phyloP scores from a whole-genome alignment of 2,888 invertebrate species.

The Idaea straminata region DNA sequence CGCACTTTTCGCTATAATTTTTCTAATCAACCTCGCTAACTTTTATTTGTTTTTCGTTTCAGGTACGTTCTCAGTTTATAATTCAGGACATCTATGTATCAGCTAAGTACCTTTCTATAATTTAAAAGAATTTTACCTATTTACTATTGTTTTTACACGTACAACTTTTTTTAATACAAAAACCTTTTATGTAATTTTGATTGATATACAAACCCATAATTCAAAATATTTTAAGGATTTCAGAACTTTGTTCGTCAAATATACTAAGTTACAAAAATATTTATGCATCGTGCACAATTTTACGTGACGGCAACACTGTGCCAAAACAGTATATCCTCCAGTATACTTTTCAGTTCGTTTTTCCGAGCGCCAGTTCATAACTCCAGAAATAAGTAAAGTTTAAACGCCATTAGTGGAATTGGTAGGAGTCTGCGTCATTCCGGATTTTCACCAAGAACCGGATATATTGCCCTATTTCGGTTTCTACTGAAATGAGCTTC shows the following conservation, averaged over 20 bases:
- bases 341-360: conserved; percentile 28
- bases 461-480: conserved; percentile 6
- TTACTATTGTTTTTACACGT: no score
- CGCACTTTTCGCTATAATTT: no score
- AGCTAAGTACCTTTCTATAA: not conserved
- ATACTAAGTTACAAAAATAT: conserved; percentile 12
- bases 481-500: not conserved
- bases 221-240: not conserved
- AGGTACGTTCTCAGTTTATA: conserved; percentile 35
- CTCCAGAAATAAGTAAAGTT: conserved; percentile 57
- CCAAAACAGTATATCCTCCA: conserved; percentile 21
- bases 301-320: conserved; percentile 4
- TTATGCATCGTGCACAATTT: conserved; percentile 6
- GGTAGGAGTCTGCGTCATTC: conserved; percentile 43
- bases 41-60: conserved; percentile 30
- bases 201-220: not conserved
- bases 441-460: conserved; percentile 1
- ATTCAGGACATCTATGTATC: not conserved
- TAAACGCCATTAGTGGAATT: conserved; percentile 70
- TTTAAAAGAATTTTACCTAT: no score
- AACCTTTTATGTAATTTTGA: not conserved
- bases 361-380: conserved; percentile 45
- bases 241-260: not conserved
- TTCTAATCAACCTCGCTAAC: not conserved
- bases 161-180: not conserved